Percentiles rank a stretch among this genome's conserved stretches.
These are phyloP conservation scores for Myrmophylax atrothorax DNA, from an alignment of 2,113 vertebrate species.

Conservation along the genomic window DNA sequence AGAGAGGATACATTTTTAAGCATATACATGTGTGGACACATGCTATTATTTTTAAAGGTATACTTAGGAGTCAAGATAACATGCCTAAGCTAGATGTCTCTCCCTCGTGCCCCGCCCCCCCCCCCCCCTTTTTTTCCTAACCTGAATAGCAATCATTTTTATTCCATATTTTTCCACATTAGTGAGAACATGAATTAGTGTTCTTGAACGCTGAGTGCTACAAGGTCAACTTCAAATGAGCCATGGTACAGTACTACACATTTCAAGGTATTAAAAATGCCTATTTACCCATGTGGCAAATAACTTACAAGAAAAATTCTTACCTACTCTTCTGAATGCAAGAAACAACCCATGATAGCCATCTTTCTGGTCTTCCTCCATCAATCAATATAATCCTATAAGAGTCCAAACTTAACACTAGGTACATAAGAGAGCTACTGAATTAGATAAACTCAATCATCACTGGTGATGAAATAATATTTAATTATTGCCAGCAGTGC, in stretches of 20 bases:
- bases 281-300: not conserved
- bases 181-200: not conserved
- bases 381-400: conserved; percentile 68
- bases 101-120: no score
- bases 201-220: not conserved
- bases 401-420: conserved; percentile 64
- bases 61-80: not conserved
- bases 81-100: not conserved
- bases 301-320: not conserved
- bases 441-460: conserved; percentile 70
- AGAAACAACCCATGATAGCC: not conserved
- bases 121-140: not conserved
- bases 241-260: not conserved
- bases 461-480: conserved; percentile 75
- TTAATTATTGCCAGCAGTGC: conserved; percentile 77
- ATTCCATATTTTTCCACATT: not conserved
- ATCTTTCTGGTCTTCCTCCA: not conserved
- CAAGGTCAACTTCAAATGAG: not conserved
- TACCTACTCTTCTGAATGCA: not conserved
- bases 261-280: not conserved
- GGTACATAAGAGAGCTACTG: conserved; percentile 62
- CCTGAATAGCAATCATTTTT: not conserved
- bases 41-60: not conserved
- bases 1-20: not conserved
- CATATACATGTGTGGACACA: not conserved